Percentiles rank a stretch among this genome's conserved stretches.
phyloP scores from a whole-genome alignment of 2,797 vertebrate genomes.

The Notamacropus eugenii region DNA sequence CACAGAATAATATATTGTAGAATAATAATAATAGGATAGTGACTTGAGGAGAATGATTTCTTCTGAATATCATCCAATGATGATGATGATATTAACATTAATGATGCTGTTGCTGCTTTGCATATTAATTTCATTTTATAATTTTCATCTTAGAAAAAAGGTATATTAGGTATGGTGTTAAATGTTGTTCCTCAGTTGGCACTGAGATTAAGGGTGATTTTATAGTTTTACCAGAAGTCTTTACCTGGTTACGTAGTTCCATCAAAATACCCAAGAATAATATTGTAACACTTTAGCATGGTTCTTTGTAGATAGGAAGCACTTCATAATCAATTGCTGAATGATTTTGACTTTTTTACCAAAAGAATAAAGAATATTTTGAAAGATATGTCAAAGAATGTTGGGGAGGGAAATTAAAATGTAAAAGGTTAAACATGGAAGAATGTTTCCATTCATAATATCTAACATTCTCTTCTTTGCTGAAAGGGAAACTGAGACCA shows the following conservation, averaged over 20 bases:
- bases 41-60: neutral
- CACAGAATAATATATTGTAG: neutral
- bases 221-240: neutral
- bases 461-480: neutral
- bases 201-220: neutral
- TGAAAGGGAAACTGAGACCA: neutral
- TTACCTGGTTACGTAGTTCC: neutral
- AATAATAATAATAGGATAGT: neutral
- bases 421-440: neutral
- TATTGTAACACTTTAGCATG: neutral
- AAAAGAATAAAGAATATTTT: neutral
- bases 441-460: neutral
- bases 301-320: neutral
- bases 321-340: neutral
- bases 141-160: neutral
- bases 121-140: neutral
- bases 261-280: neutral
- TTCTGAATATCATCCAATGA: neutral
- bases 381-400: neutral
- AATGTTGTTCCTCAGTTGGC: neutral
- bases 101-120: neutral
- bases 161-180: neutral
- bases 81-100: neutral
- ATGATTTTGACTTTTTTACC: neutral
- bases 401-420: neutral